Conservation (phyloP, 2,113 vertebrate genomes). For the Oryzias javanicus region DNA sequence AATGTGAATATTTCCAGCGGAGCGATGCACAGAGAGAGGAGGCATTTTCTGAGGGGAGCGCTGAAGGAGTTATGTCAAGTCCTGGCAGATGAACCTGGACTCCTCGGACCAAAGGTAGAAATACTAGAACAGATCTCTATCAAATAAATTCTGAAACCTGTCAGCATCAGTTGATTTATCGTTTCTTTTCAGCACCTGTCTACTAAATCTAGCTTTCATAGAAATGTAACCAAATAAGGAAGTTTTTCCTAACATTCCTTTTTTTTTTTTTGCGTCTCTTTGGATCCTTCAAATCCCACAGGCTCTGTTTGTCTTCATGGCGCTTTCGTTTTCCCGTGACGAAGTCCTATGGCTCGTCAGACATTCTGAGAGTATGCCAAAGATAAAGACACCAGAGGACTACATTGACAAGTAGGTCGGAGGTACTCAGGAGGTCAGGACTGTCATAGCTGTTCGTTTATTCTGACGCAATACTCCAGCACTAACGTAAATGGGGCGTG, state of each 20-base stretch:
- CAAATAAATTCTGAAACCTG: slow-evolving; percentile 8
- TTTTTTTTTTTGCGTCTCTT: slow-evolving; percentile 12
- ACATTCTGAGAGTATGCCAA: slow-evolving; percentile 89
- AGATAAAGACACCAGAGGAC: slow-evolving; percentile 88
- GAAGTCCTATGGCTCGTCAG: slow-evolving; percentile 89
- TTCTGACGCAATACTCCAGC: background rate
- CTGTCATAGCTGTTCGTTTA: background rate
- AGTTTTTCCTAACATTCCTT: slow-evolving; percentile 8
- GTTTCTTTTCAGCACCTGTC: background rate
- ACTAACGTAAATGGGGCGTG: background rate
- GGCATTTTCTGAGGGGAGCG: slow-evolving; percentile 79
- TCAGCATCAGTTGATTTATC: background rate
- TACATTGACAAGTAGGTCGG: slow-evolving; percentile 81
- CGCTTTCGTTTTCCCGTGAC: slow-evolving; percentile 89
- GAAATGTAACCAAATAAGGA: slow-evolving; percentile 7
- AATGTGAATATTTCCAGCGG: slow-evolving; percentile 69
- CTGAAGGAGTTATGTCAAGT: slow-evolving; percentile 83
- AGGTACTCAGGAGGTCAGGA: slow-evolving; percentile 1
- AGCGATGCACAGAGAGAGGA: slow-evolving; percentile 83
- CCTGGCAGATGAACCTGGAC: slow-evolving; percentile 87
- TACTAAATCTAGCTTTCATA: slow-evolving; percentile 8
- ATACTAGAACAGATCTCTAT: background rate
- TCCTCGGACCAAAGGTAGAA: slow-evolving; percentile 88
- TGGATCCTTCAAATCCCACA: slow-evolving; percentile 52
- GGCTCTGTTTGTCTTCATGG: slow-evolving; percentile 89